Conservation (phyloP, 2,113 vertebrate genomes). For the Spilogale gracilis region DNA sequence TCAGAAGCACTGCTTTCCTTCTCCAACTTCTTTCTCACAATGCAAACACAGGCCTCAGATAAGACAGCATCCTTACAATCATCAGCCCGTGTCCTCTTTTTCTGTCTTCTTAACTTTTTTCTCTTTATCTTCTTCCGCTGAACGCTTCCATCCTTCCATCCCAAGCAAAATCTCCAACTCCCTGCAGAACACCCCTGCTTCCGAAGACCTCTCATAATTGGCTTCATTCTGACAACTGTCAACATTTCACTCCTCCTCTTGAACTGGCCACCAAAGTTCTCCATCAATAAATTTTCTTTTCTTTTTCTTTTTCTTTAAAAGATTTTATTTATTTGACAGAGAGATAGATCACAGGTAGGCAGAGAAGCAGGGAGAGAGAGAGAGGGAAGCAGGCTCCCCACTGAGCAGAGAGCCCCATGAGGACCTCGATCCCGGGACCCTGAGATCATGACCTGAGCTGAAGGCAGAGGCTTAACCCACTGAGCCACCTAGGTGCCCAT, state of each 20-base stretch:
- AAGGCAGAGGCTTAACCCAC: too few relatives aligned
- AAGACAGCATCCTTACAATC: accelerated
- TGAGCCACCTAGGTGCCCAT: not conserved
- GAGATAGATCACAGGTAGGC: too few relatives aligned
- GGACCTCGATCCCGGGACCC: too few relatives aligned
- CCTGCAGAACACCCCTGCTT: not conserved
- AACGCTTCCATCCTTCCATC: not conserved
- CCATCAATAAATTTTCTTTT: constrained; percentile 14
- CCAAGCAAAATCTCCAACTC: not conserved
- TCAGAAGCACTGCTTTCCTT: not conserved
- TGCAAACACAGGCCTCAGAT: not conserved
- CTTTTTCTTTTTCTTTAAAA: too few relatives aligned
- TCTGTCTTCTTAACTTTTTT: not conserved
- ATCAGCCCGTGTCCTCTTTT: not conserved
- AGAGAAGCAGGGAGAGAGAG: too few relatives aligned
- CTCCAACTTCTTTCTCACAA: not conserved
- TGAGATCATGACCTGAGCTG: too few relatives aligned
- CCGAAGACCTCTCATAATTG: not conserved
- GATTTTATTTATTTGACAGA: too few relatives aligned
- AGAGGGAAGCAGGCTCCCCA: too few relatives aligned
- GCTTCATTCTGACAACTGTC: not conserved
- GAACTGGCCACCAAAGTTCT: not conserved
- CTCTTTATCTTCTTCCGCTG: not conserved
- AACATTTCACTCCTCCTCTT: not conserved
- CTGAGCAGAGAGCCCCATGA: too few relatives aligned